phyloP scores from a whole-genome alignment of 2,113 vertebrate genomes.

The Erinaceus europaeus region DNA sequence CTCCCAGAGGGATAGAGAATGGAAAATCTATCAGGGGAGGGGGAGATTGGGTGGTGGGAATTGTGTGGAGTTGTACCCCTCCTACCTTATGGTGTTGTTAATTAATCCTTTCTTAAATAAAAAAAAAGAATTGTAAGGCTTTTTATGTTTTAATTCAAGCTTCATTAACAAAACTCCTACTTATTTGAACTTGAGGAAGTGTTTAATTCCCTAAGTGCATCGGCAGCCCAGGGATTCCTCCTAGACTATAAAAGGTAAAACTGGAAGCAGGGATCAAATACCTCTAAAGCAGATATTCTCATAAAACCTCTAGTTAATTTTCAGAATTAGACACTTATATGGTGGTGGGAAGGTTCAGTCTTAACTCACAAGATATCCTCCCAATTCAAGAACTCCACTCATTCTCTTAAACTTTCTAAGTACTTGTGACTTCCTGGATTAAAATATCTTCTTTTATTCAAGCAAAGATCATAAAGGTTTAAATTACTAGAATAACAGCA shows the following conservation, averaged over 20 bases:
- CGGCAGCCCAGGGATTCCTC: not conserved
- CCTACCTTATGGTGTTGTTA: too few species aligned
- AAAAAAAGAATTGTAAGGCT: too few species aligned
- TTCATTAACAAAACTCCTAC: not conserved
- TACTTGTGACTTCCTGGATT: not conserved
- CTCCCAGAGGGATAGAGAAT: too few species aligned
- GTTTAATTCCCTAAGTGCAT: not conserved
- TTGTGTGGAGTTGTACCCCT: too few species aligned
- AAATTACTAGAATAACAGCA: not conserved
- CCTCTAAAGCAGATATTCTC: not conserved
- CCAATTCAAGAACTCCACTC: not conserved
- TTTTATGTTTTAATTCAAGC: constrained; percentile 13
- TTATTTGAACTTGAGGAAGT: not conserved
- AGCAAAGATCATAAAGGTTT: not conserved
- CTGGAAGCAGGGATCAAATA: not conserved
- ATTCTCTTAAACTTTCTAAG: not conserved
- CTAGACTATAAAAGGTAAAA: not conserved
- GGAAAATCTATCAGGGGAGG: too few species aligned
- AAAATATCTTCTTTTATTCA: not conserved
- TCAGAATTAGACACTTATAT: not conserved
- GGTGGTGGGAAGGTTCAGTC: not conserved
- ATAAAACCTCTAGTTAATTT: not conserved
- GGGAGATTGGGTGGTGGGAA: too few species aligned
- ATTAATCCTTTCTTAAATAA: too few species aligned
- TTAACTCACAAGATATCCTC: not conserved